Base-by-base conservation (phyloP, 2,888 invertebrate species). In the Heliconius sara region DNA sequence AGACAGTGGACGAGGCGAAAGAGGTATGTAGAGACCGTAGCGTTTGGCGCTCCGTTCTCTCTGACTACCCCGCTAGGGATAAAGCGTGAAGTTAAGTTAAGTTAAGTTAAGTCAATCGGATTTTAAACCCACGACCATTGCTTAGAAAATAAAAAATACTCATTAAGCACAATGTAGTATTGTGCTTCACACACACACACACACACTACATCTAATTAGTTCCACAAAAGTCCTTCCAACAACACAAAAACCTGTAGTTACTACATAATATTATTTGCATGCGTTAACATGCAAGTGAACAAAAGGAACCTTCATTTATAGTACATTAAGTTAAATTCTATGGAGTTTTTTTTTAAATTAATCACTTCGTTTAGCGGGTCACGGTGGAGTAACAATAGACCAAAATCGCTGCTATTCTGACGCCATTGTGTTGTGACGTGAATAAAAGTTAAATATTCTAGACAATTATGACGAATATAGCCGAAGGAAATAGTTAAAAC, bases 321-420 rank as follows among this genome's bases (percentile, higher is more conserved):
- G 27, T 75, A 72, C 76, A 74, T 78, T 79, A 79, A 78, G 77
- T 77, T 70, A 77, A 47, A 71, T 80, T 78, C 57, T 52, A 70
- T 67, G 68, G 68, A 75, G 67, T 52, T 52, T 60, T 60, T 60
- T 79, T 79, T 77, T 79, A 79, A 81, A 77, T 81, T 77, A 79
- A 81, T 79, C 34, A 75, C 79, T 30, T 34, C 76, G 65, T 75
- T 79, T 79, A 81, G 25, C 81, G 47, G 81, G 79, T 75, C 79
- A 77, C 73, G 72, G 52, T 67, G 67, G 22, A 60, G 52, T 78
- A 67, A 78, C 70, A 77, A 77, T 76, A 81, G 68, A 79, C 79
- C 67, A 71, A 63, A 79, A 76, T 76, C 65, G 52, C 52, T 70
- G 70, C 77, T 43, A 73, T 67, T 57, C 67, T 65, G 75, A 73